Conservation (phyloP, 2,113 vertebrate species). For the Lichenostomus cassidix region DNA sequence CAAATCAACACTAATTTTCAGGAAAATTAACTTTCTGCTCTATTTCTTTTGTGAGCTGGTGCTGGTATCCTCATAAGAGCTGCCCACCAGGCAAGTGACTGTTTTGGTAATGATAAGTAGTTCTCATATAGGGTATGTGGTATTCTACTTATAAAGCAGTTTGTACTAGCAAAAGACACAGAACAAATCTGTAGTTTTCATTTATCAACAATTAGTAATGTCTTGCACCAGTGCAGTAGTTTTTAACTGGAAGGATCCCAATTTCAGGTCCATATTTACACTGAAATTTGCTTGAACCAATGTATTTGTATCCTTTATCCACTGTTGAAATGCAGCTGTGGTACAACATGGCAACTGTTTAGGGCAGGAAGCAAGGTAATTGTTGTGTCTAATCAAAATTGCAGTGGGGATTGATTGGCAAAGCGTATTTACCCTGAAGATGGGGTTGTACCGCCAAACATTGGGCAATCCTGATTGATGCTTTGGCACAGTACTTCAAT, state of each 20-base stretch:
- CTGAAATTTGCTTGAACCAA: not conserved
- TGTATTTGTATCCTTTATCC: not conserved
- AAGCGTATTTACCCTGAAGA: slow-evolving; percentile 33
- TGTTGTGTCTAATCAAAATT: slow-evolving; percentile 24
- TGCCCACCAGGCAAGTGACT: not conserved
- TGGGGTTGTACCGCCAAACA: not conserved
- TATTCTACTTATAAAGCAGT: not conserved
- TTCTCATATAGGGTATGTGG: not conserved
- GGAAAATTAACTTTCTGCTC: slow-evolving; percentile 36
- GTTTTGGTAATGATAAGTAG: not conserved
- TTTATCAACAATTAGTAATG: not conserved
- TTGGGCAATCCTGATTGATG: not conserved
- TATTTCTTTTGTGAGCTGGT: not conserved
- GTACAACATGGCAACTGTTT: not conserved
- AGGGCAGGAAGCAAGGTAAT: slow-evolving; percentile 7
- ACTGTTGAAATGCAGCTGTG: slow-evolving; percentile 5
- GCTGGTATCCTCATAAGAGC: not conserved
- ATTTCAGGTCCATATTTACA: not conserved
- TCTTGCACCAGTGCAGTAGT: not conserved
- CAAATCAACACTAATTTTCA: slow-evolving; percentile 32
- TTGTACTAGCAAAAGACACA: not conserved
- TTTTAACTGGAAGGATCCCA: not conserved
- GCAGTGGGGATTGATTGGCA: slow-evolving; percentile 26
- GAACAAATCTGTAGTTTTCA: not conserved
- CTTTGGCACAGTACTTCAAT: not conserved